Evolutionary conservation across 2,888 invertebrate species (phyloP).

Genomic region (Leptarthrus brevirostris): DNA sequence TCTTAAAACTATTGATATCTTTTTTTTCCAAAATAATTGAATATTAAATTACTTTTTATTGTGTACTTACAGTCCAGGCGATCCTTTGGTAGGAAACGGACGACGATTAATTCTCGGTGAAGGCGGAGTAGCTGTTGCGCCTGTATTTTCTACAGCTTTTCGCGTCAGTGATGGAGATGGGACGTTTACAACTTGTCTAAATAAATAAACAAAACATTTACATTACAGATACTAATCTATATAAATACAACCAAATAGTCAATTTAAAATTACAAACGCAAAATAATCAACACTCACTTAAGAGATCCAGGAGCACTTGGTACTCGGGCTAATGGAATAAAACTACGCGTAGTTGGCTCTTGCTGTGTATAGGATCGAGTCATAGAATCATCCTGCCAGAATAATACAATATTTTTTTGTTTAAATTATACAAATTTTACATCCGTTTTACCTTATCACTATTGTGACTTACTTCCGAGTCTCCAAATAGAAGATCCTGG

Average conservation of each 20-base stretch:
- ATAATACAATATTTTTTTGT: too few species aligned
- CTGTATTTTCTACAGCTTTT: slow-evolving; percentile 55
- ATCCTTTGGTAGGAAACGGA: slow-evolving; percentile 59
- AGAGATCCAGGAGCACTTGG: slow-evolving; percentile 83
- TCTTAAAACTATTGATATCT: too few species aligned
- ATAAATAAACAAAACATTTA: too few species aligned
- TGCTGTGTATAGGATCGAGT: slow-evolving; percentile 60
- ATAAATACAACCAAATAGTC: too few species aligned
- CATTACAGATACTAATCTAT: too few species aligned
- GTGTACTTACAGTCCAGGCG: slow-evolving; percentile 61
- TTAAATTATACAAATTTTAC: too few species aligned
- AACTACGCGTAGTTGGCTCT: slow-evolving; percentile 57
- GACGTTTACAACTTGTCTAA: slow-evolving; percentile 58
- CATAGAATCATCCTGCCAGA: slow-evolving; percentile 59
- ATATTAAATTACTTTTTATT: background rate
- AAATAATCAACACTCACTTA: slow-evolving; percentile 70
- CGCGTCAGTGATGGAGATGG: slow-evolving; percentile 59
- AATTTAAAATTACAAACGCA: background rate
- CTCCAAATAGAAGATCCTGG: slow-evolving; percentile 77
- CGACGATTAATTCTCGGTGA: slow-evolving; percentile 60
- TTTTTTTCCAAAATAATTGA: too few species aligned
- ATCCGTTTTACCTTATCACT: slow-evolving; percentile 55
- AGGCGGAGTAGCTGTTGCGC: slow-evolving; percentile 56
- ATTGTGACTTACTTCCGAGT: slow-evolving; percentile 59
- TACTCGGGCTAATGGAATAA: slow-evolving; percentile 71